Conservation (phyloP, 2,888 invertebrate species). For the Eristalis intricaria region DNA sequence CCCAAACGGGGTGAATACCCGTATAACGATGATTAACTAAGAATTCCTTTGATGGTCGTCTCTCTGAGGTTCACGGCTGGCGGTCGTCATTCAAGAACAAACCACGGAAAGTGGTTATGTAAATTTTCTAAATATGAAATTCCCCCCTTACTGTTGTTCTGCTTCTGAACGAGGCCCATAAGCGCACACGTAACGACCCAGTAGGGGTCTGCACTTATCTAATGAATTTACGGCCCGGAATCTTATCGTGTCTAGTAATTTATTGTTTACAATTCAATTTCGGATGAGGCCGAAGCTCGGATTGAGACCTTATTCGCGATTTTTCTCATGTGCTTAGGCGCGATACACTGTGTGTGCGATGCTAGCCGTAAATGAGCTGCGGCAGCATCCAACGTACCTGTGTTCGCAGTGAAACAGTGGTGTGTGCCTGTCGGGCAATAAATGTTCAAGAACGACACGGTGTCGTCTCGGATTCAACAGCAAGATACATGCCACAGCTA, state of each 20-base stretch:
- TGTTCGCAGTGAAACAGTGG: not conserved
- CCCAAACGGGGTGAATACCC: constrained; percentile 56
- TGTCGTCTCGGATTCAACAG: not conserved
- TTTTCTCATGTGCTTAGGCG: not conserved
- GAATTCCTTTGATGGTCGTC: constrained; percentile 9
- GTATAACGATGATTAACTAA: constrained; percentile 42
- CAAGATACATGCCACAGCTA: not conserved
- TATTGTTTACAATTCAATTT: constrained; percentile 44
- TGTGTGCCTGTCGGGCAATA: not conserved
- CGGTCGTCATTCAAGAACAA: constrained; percentile 29
- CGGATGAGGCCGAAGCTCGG: not conserved
- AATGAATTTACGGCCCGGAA: constrained; percentile 13
- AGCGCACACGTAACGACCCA: constrained; percentile 19
- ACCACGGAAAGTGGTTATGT: constrained; percentile 66
- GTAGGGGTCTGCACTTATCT: not conserved
- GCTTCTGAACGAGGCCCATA: constrained; percentile 15
- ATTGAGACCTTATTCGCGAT: constrained; percentile 51
- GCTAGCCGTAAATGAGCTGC: not conserved
- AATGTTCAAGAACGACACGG: not conserved
- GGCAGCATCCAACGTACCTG: not conserved
- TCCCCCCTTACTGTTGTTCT: constrained; percentile 18
- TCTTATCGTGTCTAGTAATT: constrained; percentile 52
- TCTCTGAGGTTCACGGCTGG: not conserved
- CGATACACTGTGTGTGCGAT: not conserved
- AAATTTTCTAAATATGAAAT: constrained; percentile 43